phyloP scores from a whole-genome alignment of 2,888 invertebrate species.

The Melinaea marsaeus region DNA sequence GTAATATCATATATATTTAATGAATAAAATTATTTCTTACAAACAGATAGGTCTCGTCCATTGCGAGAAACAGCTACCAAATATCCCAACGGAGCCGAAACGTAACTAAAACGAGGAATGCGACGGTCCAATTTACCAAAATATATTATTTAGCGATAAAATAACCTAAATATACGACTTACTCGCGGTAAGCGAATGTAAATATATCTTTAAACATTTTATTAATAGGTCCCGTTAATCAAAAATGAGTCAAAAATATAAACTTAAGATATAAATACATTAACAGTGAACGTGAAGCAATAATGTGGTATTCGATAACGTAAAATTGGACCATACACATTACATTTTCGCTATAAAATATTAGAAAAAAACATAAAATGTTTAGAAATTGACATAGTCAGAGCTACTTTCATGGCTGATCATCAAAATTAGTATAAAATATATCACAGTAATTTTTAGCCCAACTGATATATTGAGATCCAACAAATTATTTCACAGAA shows the following conservation, averaged over 20 bases:
- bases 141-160: background rate
- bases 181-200: conserved; percentile 13
- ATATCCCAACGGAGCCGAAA: conserved; percentile 59
- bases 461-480: conserved; percentile 55
- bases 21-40: conserved; percentile 69
- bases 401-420: conserved; percentile 53
- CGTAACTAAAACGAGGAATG: conserved; percentile 53
- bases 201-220: conserved; percentile 7
- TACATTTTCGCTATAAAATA: conserved; percentile 45
- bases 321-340: conserved; percentile 58
- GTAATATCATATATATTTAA: conserved; percentile 61
- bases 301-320: conserved; percentile 9
- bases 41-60: conserved; percentile 64
- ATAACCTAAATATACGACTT: conserved; percentile 10
- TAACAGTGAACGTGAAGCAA: background rate
- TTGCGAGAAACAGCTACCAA: conserved; percentile 64
- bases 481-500: conserved; percentile 43
- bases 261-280: conserved; percentile 4
- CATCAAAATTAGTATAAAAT: conserved; percentile 68
- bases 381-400: conserved; percentile 50
- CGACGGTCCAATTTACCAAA: conserved; percentile 52
- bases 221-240: conserved; percentile 5
- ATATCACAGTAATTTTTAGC: conserved; percentile 76
- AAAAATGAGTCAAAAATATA: conserved; percentile 9
- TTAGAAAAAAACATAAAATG: conserved; percentile 43